Percentiles rank a stretch among this genome's conserved stretches.
Conservation (phyloP, 2,113 vertebrate species). For the Sylvia atricapilla region DNA sequence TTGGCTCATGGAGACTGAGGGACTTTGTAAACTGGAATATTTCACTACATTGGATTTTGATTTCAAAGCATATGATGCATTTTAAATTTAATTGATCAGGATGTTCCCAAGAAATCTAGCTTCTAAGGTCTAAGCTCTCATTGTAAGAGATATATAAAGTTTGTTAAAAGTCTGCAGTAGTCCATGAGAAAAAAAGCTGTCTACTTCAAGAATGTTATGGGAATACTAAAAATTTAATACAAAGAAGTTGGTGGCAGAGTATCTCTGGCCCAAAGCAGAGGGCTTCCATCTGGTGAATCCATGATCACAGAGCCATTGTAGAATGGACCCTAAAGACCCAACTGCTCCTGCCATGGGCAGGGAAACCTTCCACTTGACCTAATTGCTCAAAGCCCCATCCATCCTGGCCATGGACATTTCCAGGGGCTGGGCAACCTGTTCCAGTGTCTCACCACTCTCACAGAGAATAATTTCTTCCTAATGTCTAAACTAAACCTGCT, state of each 20-base stretch:
- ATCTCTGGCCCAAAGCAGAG: neutral
- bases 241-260: neutral
- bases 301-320: rapidly evolving
- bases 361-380: neutral
- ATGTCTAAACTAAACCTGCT: neutral
- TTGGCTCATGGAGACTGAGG: neutral
- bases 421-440: neutral
- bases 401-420: neutral
- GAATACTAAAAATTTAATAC: neutral
- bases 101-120: neutral
- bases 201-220: neutral
- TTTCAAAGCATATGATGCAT: neutral
- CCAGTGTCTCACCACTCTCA: neutral
- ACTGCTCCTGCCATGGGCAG: neutral
- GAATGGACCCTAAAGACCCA: neutral
- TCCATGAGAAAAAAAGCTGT: neutral
- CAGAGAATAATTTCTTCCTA: neutral
- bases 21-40: neutral
- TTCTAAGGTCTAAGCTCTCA: neutral
- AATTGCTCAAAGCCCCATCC: neutral
- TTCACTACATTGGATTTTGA: neutral
- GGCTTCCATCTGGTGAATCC: neutral
- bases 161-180: neutral
- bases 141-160: neutral
- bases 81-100: neutral